Evolutionary conservation across 2,888 invertebrate species (phyloP).

Genomic region (Polydrusus cervinus): DNA sequence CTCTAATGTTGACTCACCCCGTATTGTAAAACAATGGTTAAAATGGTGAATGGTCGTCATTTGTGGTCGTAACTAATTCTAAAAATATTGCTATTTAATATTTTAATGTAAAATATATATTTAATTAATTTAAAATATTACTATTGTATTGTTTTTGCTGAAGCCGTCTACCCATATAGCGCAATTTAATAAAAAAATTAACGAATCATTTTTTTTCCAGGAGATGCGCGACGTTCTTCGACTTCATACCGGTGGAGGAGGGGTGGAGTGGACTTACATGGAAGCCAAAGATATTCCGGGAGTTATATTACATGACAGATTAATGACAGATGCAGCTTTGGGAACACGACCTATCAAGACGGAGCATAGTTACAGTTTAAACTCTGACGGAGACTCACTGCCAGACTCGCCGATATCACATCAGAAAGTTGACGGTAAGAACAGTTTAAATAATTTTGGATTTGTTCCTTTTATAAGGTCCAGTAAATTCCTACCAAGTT

Average conservation of each 20-base stretch:
- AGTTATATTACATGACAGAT: conserved; percentile 89
- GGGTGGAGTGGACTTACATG: conserved; percentile 75
- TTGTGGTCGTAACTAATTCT: no score
- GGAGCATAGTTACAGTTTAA: conserved; percentile 93
- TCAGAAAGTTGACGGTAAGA: conserved; percentile 81
- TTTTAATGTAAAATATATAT: no score
- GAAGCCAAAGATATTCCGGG: conserved; percentile 79
- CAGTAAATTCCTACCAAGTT: no score
- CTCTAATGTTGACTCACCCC: no score
- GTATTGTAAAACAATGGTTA: no score
- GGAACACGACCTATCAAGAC: conserved; percentile 90
- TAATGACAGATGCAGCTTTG: conserved; percentile 91
- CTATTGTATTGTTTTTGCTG: no score
- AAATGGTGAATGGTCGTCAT: no score
- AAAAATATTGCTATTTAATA: no score
- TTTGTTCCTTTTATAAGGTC: no score
- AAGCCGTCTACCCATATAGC: no score
- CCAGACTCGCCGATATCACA: conserved; percentile 78
- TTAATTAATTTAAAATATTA: no score
- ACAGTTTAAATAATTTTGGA: conserved; percentile 1
- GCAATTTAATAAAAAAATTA: not conserved
- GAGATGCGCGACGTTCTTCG: conserved; percentile 65
- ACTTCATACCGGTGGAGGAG: conserved; percentile 58
- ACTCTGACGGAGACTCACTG: conserved; percentile 81
- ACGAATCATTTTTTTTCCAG: conserved; percentile 55